Base-by-base conservation (phyloP, 2,113 vertebrate species). In the Semicossyphus pulcher region DNA sequence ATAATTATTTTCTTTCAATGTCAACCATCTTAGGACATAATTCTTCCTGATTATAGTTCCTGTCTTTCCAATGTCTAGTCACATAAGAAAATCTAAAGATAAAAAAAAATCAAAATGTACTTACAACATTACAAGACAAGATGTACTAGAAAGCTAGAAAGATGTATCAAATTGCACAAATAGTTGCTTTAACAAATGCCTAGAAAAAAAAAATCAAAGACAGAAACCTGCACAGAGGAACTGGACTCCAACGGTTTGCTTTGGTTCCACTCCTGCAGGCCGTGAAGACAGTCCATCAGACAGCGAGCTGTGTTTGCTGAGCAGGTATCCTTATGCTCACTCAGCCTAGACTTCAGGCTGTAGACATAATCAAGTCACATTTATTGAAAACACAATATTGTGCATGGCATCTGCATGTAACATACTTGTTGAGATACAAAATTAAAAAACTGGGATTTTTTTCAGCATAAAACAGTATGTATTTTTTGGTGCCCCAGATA, bases 251-350 rank as follows among this genome's bases (percentile, higher is more conserved):
- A 21, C 3, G 81, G 60, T 63, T 41, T 51, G 56, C 10, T 53
- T n/a, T 77, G 54, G 78, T 63, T 92, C 94, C 94, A 94, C 6
- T 82, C 87, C 65, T 91, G 90, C 34, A 94, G 72, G 2, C 39
- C 47, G 21, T 87, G 81, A 21, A 94, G 76, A 18, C 59, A 56
- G 7, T 90, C 87, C 18, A 62, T 83, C 69, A 93, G 63, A 28
- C 75, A 90, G 41, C 60, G 53, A 11, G 84, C 53, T 1, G 87
- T 73, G 70, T 84, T 85, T 10, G 86, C 52, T 7, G 81, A 84
- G 72, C 93, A 94, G 58, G 68, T 75, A 5, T 31, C 53, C 73
- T 89, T 85, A 39, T 64, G 86, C 34, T 94, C 87, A 4, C 36
- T 68, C 32, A 94, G 80, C 62, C 89, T 84, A 4, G 86, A 84